Evolutionary conservation across 2,888 invertebrate genomes (phyloP).

Genomic region (Noctua janthe): DNA sequence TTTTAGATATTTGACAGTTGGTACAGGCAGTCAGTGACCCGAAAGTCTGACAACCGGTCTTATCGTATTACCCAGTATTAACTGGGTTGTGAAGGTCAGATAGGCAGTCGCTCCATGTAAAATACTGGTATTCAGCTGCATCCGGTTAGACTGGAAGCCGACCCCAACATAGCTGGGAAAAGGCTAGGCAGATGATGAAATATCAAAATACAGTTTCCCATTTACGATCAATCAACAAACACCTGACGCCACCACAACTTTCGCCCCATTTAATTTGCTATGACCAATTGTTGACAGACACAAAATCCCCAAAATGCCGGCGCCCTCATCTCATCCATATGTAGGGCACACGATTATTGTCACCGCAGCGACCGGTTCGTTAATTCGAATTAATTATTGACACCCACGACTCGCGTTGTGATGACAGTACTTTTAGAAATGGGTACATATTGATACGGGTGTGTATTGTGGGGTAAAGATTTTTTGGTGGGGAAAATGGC

Average conservation of each 20-base stretch:
- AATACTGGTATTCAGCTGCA: too few relatives aligned
- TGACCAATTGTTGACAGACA: conserved; percentile 40
- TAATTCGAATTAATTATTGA: conserved; percentile 67
- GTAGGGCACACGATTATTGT: conserved; percentile 34
- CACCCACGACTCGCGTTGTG: conserved; percentile 36
- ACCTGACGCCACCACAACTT: conserved; percentile 16
- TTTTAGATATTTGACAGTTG: too few relatives aligned
- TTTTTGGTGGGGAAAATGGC: neutral
- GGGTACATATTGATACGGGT: neutral
- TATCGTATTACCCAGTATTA: too few relatives aligned
- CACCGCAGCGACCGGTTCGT: conserved; percentile 62
- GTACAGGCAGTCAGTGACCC: too few relatives aligned
- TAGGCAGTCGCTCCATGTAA: too few relatives aligned
- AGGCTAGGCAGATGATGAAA: too few relatives aligned
- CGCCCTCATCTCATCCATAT: conserved; percentile 28
- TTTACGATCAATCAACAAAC: neutral
- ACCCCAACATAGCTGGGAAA: too few relatives aligned
- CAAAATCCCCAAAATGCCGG: conserved; percentile 42
- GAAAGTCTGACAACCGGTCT: too few relatives aligned
- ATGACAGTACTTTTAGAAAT: conserved; percentile 37
- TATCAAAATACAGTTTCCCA: neutral
- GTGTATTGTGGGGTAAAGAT: neutral
- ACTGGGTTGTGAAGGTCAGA: too few relatives aligned
- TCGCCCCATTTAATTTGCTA: conserved; percentile 43
- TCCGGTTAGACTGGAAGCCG: too few relatives aligned